A percentile compares a stretch with the other conserved stretches of the same genome.
Conservation (phyloP, 2,113 vertebrate genomes). For the Plectropomus leopardus region DNA sequence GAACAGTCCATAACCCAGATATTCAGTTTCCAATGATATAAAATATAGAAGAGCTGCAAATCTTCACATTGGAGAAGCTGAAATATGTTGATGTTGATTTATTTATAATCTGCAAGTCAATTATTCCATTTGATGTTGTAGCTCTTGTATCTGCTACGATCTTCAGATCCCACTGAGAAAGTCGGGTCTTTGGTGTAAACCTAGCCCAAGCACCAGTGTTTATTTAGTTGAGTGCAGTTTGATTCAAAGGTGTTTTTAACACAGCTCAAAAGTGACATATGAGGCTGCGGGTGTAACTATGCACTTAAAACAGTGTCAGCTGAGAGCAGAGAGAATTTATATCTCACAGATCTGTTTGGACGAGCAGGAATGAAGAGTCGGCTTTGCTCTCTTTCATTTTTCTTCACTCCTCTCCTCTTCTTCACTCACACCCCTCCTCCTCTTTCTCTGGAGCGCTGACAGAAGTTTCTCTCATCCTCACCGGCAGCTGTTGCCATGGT, state of each 20-base stretch:
- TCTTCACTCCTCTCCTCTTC: neutral
- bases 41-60: neutral
- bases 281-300: neutral
- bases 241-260: neutral
- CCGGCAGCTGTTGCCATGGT: slow-evolving; percentile 78
- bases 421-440: neutral
- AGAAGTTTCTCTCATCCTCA: slow-evolving; percentile 56
- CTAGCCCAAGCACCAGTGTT: neutral
- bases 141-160: neutral
- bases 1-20: neutral
- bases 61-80: neutral
- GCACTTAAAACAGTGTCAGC: slow-evolving; percentile 3
- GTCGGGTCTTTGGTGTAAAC: neutral
- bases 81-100: neutral
- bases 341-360: slow-evolving; percentile 9
- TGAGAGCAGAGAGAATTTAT: slow-evolving; percentile 20
- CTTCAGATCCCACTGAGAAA: neutral
- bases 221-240: neutral
- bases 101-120: too few relatives aligned
- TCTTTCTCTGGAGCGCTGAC: slow-evolving; percentile 48
- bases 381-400: slow-evolving; percentile 13
- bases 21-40: neutral
- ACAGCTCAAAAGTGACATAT: neutral
- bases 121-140: too few relatives aligned
- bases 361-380: slow-evolving; percentile 16